Percentiles rank a stretch among this genome's conserved stretches.
Evolutionary conservation across 2,888 invertebrate species (phyloP).

Genomic region (Gisinianus flammeolus): DNA sequence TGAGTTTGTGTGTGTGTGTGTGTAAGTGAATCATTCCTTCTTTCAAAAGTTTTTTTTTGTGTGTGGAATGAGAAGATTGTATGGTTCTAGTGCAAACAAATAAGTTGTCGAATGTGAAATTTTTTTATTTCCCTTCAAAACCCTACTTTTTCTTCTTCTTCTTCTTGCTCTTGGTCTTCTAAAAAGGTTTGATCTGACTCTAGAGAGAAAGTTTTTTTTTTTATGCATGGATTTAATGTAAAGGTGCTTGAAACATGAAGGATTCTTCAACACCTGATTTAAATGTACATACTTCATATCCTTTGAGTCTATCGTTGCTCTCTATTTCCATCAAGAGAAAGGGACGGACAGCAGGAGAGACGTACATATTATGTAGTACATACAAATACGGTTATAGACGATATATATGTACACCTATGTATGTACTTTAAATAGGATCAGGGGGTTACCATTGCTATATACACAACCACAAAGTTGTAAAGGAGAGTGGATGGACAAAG

Average conservation of each 20-base stretch:
- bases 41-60: no score
- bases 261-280: conserved; percentile 37
- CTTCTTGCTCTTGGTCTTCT: not conserved
- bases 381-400: no score
- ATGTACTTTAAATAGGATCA: no score
- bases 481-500: no score
- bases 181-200: conserved; percentile 11
- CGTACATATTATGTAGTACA: no score
- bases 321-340: not conserved
- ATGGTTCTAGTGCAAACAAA: conserved; percentile 11
- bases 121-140: conserved; percentile 15
- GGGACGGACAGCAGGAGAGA: not conserved
- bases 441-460: no score
- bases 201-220: not conserved
- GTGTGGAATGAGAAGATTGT: conserved; percentile 22
- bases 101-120: conserved; percentile 11
- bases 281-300: conserved; percentile 7
- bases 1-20: no score
- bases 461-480: no score
- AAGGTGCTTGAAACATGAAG: conserved; percentile 22
- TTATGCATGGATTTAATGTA: not conserved
- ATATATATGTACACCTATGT: no score
- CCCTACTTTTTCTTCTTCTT: not conserved
- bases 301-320: not conserved
- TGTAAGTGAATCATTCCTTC: no score